phyloP scores from a whole-genome alignment of 2,888 invertebrate species.

The Lithophane semibrunnea region DNA sequence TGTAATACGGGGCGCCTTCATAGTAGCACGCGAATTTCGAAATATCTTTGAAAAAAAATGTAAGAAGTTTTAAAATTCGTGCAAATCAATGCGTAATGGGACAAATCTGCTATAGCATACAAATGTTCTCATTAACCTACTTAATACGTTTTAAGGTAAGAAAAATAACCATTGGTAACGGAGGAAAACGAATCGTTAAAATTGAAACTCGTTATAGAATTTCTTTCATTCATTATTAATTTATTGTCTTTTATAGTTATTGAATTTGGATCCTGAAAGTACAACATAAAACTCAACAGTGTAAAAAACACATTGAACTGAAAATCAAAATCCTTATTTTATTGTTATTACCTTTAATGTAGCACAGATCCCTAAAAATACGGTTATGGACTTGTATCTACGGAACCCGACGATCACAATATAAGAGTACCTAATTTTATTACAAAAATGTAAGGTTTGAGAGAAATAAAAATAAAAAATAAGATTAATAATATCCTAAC shows the following conservation, averaged over 20 bases:
- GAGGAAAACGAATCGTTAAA: not conserved
- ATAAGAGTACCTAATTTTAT: constrained; percentile 33
- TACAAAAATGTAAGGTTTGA: not conserved
- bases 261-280: constrained; percentile 50
- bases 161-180: not conserved
- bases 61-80: not conserved
- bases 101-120: not conserved
- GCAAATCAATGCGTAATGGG: not conserved
- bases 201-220: constrained; percentile 1
- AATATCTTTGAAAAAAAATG: not conserved
- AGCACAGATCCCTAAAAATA: constrained; percentile 49
- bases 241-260: constrained; percentile 49
- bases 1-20: not conserved
- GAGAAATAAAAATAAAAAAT: no score
- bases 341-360: constrained; percentile 54
- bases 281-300: constrained; percentile 51
- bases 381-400: constrained; percentile 40
- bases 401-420: constrained; percentile 42
- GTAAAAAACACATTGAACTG: constrained; percentile 41
- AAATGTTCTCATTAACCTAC: not conserved
- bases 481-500: no score
- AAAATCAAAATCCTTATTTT: constrained; percentile 54
- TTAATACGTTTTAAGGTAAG: not conserved
- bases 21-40: not conserved
- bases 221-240: constrained; percentile 12